Evolutionary conservation across 1,140 invertebrate genomes (phyloP), one percentile per base, ranked within the genome.

Genomic region (Orchestia grillus): DNA sequence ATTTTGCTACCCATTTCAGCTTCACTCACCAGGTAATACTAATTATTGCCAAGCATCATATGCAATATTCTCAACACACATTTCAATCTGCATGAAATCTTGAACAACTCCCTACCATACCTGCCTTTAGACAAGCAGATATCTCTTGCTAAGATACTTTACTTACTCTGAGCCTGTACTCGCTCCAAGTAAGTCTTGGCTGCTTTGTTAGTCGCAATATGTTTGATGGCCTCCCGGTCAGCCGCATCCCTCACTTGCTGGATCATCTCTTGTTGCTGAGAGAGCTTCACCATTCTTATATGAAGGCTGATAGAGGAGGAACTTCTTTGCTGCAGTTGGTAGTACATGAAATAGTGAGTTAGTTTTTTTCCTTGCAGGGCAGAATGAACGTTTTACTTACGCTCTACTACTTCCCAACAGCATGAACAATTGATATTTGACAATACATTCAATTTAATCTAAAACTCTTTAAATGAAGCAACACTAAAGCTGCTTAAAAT

Each of bases 121-220:
- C 47, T 53, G 47, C 47, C 47, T 8, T 53, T 53, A 53, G n/a
- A n/a, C n/a, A n/a, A n/a, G 47, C 47, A 8, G 6, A 8, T 53
- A 8, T 42, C 28, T 16, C 3, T 43, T 28, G 28, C 11, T 36
- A 91, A 42, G 44, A 91, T 44, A 42, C 11, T 15, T 41, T 4
- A 94, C 92, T 94, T 44, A 94, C 92, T 94, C 41, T 94, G 92
- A 28, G 92, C 92, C 40, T 47, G 8, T 40, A 94, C 92, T 44
- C 92, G 92, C 44, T 94, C 92, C 92, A 94, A 45, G 44, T 94
- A 94, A 44, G 92, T 47, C 44, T 44, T 94, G 44, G 92, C 92
- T 11, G 92, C 92, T 40, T 94, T 44, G 44, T 94, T 94, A 11
- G 92, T 8, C 16, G 44, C 11, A 44, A 94, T 47, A 40, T 16